Percentiles rank a stretch among this genome's conserved stretches.
Conservation (phyloP, 2,113 vertebrate species). For the Carollia perspicillata region DNA sequence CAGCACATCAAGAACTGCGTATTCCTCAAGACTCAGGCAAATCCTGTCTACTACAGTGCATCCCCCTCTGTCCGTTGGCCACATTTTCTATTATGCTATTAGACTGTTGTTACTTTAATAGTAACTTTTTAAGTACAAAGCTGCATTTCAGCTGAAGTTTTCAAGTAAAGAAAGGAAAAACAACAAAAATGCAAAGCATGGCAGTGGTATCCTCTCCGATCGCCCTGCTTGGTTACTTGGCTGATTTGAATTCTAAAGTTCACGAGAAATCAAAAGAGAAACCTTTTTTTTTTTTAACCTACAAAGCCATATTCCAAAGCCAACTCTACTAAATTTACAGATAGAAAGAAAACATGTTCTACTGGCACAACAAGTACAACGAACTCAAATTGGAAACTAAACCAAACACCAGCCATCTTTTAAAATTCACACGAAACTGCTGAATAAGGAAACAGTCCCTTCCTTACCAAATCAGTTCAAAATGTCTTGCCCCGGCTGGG, state of each 20-base stretch:
- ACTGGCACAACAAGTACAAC: not conserved
- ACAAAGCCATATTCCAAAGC: conserved; percentile 18
- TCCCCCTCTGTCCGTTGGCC: not conserved
- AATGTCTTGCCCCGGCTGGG: conserved; percentile 18
- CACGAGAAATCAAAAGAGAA: not conserved
- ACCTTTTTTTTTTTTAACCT: not conserved
- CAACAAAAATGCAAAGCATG: not conserved
- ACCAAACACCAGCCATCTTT: conserved; percentile 51
- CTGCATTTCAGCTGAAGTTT: conserved; percentile 13
- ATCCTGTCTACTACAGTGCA: not conserved
- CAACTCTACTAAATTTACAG: not conserved
- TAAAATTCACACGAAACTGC: conserved; percentile 44
- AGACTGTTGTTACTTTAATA: conserved; percentile 32
- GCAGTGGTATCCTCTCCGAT: not conserved
- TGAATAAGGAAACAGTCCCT: conserved; percentile 47
- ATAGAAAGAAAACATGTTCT: conserved; percentile 18
- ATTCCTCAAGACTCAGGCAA: conserved; percentile 19
- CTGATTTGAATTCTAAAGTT: conserved; percentile 15
- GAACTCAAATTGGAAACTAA: conserved; percentile 52
- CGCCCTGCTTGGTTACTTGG: not conserved
- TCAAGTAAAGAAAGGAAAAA: not conserved
- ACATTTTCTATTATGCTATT: conserved; percentile 10
- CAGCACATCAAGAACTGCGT: not conserved
- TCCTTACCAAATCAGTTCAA: conserved; percentile 32
- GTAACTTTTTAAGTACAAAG: conserved; percentile 17